Conservation (phyloP, 1,140 invertebrate species). For the Diachasma alloeum region DNA sequence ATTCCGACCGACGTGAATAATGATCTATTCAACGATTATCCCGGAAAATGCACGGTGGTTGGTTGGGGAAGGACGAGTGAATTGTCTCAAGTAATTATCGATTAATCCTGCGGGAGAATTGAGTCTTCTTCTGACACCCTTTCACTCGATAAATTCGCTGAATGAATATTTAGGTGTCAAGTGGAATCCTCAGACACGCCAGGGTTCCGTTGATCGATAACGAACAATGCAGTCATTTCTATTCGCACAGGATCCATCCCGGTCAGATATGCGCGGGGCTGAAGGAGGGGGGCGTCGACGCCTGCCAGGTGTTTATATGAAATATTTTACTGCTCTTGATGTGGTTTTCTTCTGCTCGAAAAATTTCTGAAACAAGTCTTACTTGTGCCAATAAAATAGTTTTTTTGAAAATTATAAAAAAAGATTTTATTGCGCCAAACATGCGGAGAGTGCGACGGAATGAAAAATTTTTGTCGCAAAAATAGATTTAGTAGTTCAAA, state of each 20-base stretch:
- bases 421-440: too few species aligned
- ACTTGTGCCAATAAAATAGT: too few species aligned
- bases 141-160: too few species aligned
- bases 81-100: background rate
- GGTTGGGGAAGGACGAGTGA: conserved; percentile 45
- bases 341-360: too few species aligned
- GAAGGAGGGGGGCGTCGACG: conserved; percentile 66
- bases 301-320: conserved; percentile 62
- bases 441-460: too few species aligned
- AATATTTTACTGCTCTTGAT: too few species aligned
- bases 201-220: conserved; percentile 39
- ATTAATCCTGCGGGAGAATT: too few species aligned
- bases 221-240: conserved; percentile 31
- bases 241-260: background rate
- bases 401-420: too few species aligned
- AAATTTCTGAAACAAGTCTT: too few species aligned
- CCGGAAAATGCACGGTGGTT: conserved; percentile 31
- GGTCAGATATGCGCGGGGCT: conserved; percentile 67
- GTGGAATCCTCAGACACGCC: conserved; percentile 39
- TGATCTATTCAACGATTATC: conserved; percentile 34
- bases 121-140: too few species aligned
- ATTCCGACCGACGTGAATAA: conserved; percentile 24
- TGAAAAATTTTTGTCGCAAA: too few species aligned
- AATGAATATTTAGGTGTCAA: background rate
- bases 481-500: too few species aligned